Base-by-base conservation (phyloP, 1,140 invertebrate species). In the Panonychus citri region DNA sequence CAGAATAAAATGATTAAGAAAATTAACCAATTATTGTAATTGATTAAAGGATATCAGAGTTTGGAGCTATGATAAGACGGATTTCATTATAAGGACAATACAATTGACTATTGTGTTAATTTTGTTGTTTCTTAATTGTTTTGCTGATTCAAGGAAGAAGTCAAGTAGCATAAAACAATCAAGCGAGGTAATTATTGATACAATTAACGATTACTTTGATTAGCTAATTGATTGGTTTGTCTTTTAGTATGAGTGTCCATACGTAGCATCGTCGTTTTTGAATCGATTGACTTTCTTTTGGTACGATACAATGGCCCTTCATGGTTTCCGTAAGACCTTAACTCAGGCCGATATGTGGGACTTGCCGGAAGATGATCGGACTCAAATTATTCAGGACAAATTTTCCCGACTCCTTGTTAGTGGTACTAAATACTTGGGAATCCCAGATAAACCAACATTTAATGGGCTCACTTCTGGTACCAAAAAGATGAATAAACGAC, bases 201-300 rank as follows among this genome's bases (percentile, higher is more conserved):
- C 27, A 15, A 2, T 26, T n/a, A 26, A 26, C 34, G 3, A 34
- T 24, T 1, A 34, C 12, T 26, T 37, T 1, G 25, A 50, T 7
- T 34, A n/a, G 30, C 5, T 34, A 34, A 34, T 34, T 34, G 5
- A 12, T 7, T 5, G 30, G 30, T 34, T 34, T 7, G 12, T 34
- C 12, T 34, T 34, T 34, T 34, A 34, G 30, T 34, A 34, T 34
- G 30, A 34, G 12, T 34, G 30, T 34, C 30, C 30, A 34, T 34
- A 34, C 12, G 30, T 34, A 34, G 12, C 30, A 12, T 75, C 85
- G 39, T 88, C 89, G 19, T 95, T 93, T 68, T 75, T 89, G 19
- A 90, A 85, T 24, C 77, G 78, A 53, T 70, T 97, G 4, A 76
- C 82, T 0, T 97, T 90, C 68, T 77, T 80, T 54, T 98, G 93